These are phyloP conservation scores for Yponomeuta plumbellus DNA, from an alignment of 2,888 invertebrate genomes.

Conservation along the genomic window DNA sequence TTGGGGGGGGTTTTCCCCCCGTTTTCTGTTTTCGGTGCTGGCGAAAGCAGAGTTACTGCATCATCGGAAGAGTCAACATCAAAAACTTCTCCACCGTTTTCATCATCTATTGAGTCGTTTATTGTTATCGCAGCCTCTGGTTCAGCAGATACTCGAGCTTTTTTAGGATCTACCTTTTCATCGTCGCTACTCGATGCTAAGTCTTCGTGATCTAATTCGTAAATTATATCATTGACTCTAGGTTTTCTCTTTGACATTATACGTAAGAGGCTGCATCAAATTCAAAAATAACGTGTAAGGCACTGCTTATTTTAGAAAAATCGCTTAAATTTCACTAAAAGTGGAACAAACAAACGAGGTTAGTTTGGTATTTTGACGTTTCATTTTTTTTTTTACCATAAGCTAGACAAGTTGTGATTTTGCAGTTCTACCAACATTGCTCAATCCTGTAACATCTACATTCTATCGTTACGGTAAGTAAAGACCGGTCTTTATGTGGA, in stretches of 20 bases:
- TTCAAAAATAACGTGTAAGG: not conserved
- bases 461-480: slow-evolving; percentile 3
- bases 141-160: not conserved
- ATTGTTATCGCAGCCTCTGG: not conserved
- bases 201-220: slow-evolving; percentile 70
- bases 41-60: slow-evolving; percentile 27
- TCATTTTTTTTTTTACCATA: not conserved
- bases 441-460: not conserved
- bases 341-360: not conserved
- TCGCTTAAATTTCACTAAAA: not conserved
- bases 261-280: slow-evolving; percentile 19
- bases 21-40: slow-evolving; percentile 36
- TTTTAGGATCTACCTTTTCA: slow-evolving; percentile 31
- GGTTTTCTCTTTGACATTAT: slow-evolving; percentile 66
- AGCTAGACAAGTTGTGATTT: not conserved
- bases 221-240: slow-evolving; percentile 65
- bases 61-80: slow-evolving; percentile 37
- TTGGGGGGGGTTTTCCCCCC: slow-evolving; percentile 59
- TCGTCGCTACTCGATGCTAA: slow-evolving; percentile 64
- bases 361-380: slow-evolving; percentile 10
- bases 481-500: too few relatives aligned
- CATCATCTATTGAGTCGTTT: slow-evolving; percentile 26
- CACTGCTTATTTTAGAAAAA: not conserved
- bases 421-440: not conserved
- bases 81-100: slow-evolving; percentile 33